Conservation (phyloP, 2,888 invertebrate genomes). For the Fragum sueziense region DNA sequence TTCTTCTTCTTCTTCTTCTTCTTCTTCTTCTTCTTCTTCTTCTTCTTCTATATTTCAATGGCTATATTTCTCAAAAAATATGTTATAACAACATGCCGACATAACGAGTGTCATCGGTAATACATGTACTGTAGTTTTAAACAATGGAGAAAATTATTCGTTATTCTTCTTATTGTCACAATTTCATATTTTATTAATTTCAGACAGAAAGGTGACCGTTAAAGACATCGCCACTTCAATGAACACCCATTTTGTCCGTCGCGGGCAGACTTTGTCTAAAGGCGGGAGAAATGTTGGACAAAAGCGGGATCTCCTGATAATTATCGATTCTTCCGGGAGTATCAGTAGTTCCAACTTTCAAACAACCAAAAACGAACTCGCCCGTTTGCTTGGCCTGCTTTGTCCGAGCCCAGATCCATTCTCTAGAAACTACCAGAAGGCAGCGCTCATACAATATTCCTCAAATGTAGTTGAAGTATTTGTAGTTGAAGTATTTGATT, state of each 20-base stretch:
- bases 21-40: too few species aligned
- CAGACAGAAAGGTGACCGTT: neutral
- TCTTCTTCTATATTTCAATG: too few species aligned
- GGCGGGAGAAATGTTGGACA: conserved; percentile 8
- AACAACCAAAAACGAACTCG: neutral
- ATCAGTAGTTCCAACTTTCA: neutral
- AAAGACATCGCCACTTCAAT: neutral
- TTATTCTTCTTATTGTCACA: too few species aligned
- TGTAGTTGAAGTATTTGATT: conserved; percentile 21
- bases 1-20: too few species aligned
- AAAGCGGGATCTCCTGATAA: conserved; percentile 10
- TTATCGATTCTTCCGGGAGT: conserved; percentile 21
- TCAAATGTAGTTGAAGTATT: neutral
- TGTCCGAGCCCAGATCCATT: conserved; percentile 21
- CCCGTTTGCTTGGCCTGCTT: conserved; percentile 6
- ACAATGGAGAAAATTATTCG: too few species aligned
- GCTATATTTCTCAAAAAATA: too few species aligned
- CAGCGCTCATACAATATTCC: conserved; percentile 18
- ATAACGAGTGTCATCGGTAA: too few species aligned
- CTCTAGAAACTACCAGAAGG: neutral
- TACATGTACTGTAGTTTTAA: too few species aligned
- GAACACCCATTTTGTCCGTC: neutral
- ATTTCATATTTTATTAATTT: neutral
- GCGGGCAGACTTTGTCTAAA: neutral
- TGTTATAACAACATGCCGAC: too few species aligned